These are phyloP conservation scores for Dorcus parallelipipedus DNA, from an alignment of 2,888 invertebrate species.

Conservation along the genomic window DNA sequence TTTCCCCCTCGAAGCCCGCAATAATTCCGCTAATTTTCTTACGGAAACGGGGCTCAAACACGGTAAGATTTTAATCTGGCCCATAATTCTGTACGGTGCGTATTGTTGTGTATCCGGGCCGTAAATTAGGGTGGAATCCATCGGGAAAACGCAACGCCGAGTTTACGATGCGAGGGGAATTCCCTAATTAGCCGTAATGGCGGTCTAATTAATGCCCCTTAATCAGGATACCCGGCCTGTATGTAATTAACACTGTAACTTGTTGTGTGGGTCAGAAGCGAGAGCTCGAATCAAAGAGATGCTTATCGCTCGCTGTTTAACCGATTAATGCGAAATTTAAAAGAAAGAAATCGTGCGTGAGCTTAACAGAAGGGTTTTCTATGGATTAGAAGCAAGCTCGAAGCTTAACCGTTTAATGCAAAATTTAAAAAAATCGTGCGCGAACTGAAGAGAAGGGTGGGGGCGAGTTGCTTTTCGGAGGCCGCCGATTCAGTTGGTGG, in stretches of 20 bases:
- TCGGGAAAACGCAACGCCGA: not conserved
- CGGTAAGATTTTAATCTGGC: conserved; percentile 1
- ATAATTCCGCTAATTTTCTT: conserved; percentile 3
- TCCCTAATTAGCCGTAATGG: conserved; percentile 20
- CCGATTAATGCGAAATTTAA: no score
- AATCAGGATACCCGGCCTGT: conserved; percentile 10
- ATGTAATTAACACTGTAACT: conserved; percentile 12
- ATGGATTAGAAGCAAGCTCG: no score
- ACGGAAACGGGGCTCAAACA: not conserved
- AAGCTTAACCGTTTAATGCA: no score
- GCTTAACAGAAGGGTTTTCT: no score
- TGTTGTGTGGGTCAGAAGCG: not conserved
- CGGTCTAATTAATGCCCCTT: conserved; percentile 18
- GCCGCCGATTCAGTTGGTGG: no score
- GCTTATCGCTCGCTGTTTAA: no score
- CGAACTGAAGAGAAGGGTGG: no score
- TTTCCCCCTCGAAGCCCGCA: not conserved
- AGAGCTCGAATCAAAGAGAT: no score
- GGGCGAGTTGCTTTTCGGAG: no score
- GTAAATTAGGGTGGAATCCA: conserved; percentile 4
- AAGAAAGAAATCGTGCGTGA: no score
- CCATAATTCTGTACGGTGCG: not conserved
- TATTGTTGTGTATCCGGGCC: not conserved
- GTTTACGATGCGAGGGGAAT: not conserved
- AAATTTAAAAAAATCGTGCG: no score